Base-by-base conservation (phyloP, 2,113 vertebrate genomes). In the Callaeas wilsoni region DNA sequence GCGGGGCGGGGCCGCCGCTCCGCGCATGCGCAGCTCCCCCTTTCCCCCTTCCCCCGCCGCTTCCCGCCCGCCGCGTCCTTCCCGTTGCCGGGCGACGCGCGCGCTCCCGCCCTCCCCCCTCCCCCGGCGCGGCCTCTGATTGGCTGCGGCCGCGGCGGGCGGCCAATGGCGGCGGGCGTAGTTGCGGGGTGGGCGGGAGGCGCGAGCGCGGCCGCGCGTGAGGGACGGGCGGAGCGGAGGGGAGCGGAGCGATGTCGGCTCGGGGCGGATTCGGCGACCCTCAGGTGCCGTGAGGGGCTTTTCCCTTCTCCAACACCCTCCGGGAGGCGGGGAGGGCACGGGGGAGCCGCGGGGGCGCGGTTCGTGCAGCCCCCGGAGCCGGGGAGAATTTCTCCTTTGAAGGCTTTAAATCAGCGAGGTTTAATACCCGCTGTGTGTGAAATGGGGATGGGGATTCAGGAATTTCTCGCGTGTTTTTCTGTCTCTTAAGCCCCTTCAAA, bases 281-380 rank as follows among this genome's bases (percentile, higher is more conserved):
- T 33, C 70, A 85, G 83, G 83, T 76, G 11, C 27, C 22, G 9
- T 9, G 14, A 63, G 68, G 57, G 41, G 4, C 1, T 3, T 29
- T 11, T n/a, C 3, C 39, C 33, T 46, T 19, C 29, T 32, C 12
- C n/a, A 1, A 1, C 7, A 32, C 3, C 37, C 5, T 13, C 10
- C 12, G 30, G 29, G 65, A 2, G 12, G 35, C 2, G 15, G 12
- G 53, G 44, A 30, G 12, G 4, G 7, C 39, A 2, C 56, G 27
- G 29, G 41, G 17, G 9, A 21, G 4, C 21, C 4, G 22, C 6
- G 13, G 7, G 21, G 46, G 33, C 5, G 18, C 22, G 59, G 22
- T 22, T 84, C 14, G 0, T 22, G 49, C 69, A 13, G 23, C 30
- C 4, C n/a, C 35, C 13, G 60, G 25, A 30, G 70, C 42, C 7